Base-by-base conservation (phyloP, 1,140 invertebrate genomes). In the Oryctes rhinoceros region DNA sequence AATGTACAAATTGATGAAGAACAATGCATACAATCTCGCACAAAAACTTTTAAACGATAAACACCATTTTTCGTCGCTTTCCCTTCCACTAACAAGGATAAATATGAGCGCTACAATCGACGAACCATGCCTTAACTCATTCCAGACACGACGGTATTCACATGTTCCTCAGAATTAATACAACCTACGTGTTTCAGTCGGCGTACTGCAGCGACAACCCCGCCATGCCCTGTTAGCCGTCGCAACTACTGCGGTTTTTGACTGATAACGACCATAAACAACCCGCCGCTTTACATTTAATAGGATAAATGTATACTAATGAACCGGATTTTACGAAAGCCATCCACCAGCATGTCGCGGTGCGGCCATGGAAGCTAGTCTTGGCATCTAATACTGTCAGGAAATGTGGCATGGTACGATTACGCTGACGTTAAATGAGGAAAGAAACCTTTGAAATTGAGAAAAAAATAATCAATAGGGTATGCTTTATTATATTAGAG, bases 281-380 rank as follows among this genome's bases (percentile, higher is more conserved):
- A 53, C 49, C 49, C 13, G 49, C 49, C 49, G 49, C 49, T 53
- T 53, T 53, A 53, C 49, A 53, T 53, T 53, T 53, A 53, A 53
- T 18, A 53, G 49, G 49, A 53, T 53, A 53, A 53, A 53, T 11
- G 49, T 10, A 53, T 53, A 53, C 49, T 53, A 53, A 53, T 53
- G 49, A 53, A 53, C 49, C 49, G 49, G 49, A 53, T 53, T 53
- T 53, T 53, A 53, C n/a, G n/a, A 53, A 53, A 53, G 49, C 49
- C n/a, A 53, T 53, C 49, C n/a, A 53, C 49, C 49, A 44, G 1
- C 49, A 53, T 53, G n/a, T 44, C 39, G 5, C 49, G 2, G 49
- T 15, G 49, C 49, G 49, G 4, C 39, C 39, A 4, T 53, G n/a
- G 7, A 53, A 53, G 49, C 49, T 15, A 53, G 49, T 15, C 13